Evolutionary conservation across 2,113 vertebrate species (phyloP).

Genomic region (Tichodroma muraria): DNA sequence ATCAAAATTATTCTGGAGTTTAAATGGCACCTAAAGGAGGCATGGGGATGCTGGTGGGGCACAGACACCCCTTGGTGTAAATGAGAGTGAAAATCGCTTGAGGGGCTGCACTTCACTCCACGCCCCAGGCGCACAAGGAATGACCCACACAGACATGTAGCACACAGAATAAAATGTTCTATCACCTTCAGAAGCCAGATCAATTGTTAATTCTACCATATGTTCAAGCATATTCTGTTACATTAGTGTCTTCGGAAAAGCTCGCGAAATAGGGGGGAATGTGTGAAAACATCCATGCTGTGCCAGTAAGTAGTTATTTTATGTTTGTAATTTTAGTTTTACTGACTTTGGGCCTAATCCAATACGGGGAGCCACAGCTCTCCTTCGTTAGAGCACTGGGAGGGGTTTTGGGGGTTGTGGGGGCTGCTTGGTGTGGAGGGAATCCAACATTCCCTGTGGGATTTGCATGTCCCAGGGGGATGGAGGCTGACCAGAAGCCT

Average conservation of each 20-base stretch:
- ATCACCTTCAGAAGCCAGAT: background rate
- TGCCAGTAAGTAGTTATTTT: constrained; percentile 57
- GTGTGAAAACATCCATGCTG: constrained; percentile 56
- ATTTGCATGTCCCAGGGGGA: background rate
- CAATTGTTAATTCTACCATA: constrained; percentile 42
- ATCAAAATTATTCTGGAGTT: background rate
- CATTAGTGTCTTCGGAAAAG: background rate
- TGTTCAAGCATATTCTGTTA: constrained; percentile 32
- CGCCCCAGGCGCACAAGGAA: background rate
- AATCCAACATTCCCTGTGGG: background rate
- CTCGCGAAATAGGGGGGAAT: background rate
- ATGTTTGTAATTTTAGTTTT: constrained; percentile 59
- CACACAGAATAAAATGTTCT: background rate
- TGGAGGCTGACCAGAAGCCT: accelerated
- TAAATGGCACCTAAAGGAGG: background rate
- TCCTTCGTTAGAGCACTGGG: background rate
- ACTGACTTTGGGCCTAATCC: constrained; percentile 44
- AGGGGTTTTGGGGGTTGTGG: background rate
- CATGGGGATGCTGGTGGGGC: background rate
- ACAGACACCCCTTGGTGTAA: background rate
- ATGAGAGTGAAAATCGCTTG: background rate
- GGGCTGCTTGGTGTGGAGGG: background rate
- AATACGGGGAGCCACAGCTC: background rate
- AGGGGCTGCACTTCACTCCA: background rate
- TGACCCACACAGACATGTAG: background rate